Evolutionary conservation across 2,797 vertebrate species (phyloP).

Genomic region (Gymnopithys bicolor): DNA sequence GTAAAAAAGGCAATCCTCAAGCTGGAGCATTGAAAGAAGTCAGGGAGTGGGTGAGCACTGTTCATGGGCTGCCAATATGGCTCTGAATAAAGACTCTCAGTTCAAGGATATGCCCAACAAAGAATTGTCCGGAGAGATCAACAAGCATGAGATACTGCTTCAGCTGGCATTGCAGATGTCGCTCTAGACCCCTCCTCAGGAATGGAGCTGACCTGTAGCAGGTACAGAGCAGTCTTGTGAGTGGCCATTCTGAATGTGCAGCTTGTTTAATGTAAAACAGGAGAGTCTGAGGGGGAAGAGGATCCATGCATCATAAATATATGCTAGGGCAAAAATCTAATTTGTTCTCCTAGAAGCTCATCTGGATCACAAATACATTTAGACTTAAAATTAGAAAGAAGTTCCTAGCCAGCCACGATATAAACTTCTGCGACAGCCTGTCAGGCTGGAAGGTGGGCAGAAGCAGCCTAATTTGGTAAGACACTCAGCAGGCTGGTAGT

Average conservation of each 20-base stretch:
- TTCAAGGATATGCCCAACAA: not conserved
- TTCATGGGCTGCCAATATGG: not conserved
- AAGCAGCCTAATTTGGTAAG: constrained; percentile 44
- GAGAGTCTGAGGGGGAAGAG: not conserved
- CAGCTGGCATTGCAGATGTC: not conserved
- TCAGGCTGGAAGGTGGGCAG: constrained; percentile 47
- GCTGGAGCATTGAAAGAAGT: not conserved
- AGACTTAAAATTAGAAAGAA: constrained; percentile 53
- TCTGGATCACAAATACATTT: constrained; percentile 27
- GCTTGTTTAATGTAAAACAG: not conserved
- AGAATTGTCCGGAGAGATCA: not conserved
- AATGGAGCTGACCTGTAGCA: not conserved
- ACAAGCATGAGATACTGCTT: not conserved
- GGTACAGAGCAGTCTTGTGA: not conserved
- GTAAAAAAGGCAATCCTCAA: not conserved
- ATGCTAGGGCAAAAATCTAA: not conserved
- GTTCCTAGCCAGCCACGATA: constrained; percentile 7
- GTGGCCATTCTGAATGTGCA: not conserved
- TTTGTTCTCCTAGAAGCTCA: not conserved
- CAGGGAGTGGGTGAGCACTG: not conserved
- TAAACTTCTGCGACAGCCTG: constrained; percentile 32
- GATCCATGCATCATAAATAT: not conserved
- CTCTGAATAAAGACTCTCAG: not conserved
- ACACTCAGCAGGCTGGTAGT: constrained; percentile 17
- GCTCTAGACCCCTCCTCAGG: not conserved